phyloP scores from a whole-genome alignment of 1,140 invertebrate species.

The Drosophila ohnishii region DNA sequence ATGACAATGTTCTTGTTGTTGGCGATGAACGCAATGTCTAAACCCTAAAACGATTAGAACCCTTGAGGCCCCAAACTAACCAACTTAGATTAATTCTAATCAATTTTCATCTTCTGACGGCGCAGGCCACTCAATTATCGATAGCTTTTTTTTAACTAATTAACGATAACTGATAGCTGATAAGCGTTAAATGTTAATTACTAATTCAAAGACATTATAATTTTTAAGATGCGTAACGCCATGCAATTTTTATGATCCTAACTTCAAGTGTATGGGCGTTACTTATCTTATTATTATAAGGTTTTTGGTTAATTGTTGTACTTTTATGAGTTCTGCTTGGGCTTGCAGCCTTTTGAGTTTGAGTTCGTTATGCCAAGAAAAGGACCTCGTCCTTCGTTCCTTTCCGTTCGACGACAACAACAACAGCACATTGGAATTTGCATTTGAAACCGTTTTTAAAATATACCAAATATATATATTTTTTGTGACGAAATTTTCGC shows the following conservation, averaged over 20 bases:
- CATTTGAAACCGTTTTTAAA: constrained; percentile 45
- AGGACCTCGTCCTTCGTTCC: background rate
- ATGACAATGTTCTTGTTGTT: constrained; percentile 59
- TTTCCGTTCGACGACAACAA: constrained; percentile 37
- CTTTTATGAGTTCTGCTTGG: constrained; percentile 51
- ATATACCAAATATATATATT: constrained; percentile 10
- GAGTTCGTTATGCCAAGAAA: background rate
- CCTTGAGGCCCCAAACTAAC: constrained; percentile 10
- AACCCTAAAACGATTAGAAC: constrained; percentile 2
- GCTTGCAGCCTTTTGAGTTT: constrained; percentile 28
- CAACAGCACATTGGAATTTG: constrained; percentile 36
- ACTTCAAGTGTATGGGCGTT: background rate
- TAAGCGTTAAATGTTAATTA: constrained; percentile 2
- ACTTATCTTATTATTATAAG: background rate
- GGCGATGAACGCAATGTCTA: constrained; percentile 40
- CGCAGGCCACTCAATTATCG: constrained; percentile 37
- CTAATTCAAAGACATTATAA: background rate
- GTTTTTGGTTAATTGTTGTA: constrained; percentile 11
- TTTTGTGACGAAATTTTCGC: constrained; percentile 22
- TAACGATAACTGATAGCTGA: background rate
- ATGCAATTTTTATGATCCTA: background rate
- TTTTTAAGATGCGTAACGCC: background rate
- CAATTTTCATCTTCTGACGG: constrained; percentile 1
- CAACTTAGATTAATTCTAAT: constrained; percentile 2
- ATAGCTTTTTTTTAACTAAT: constrained; percentile 16